A percentile compares a stretch with the other conserved stretches of the same genome.
Evolutionary conservation across 2,797 vertebrate species (phyloP).

Genomic region (Notoglanidium macrostoma): DNA sequence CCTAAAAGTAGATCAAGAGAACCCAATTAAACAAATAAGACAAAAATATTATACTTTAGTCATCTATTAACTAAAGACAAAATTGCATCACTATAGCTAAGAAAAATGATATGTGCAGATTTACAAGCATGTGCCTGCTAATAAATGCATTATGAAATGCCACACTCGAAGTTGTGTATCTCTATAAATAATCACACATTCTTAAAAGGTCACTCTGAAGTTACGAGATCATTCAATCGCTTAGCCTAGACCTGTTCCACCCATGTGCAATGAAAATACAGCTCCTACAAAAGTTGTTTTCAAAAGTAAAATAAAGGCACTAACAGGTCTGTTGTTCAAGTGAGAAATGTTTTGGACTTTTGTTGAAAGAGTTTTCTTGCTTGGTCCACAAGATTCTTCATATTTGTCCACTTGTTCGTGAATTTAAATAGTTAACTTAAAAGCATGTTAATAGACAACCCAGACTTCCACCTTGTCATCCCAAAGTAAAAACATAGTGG

Average conservation of each 20-base stretch:
- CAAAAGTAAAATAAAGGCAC: not conserved
- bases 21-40: too few relatives aligned
- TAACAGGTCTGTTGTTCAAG: not conserved
- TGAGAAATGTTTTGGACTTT: not conserved
- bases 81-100: not conserved
- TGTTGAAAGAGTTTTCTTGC: not conserved
- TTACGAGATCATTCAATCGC: not conserved
- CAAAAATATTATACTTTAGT: too few relatives aligned
- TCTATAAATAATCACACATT: conserved; percentile 21
- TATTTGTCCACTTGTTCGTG: not conserved
- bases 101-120: not conserved
- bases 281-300: not conserved
- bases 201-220: not conserved
- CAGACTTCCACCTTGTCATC: not conserved
- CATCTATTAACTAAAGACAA: too few relatives aligned
- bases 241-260: not conserved
- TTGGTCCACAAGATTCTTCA: not conserved
- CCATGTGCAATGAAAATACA: not conserved
- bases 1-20: too few relatives aligned
- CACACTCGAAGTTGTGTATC: not conserved
- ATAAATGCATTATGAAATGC: not conserved
- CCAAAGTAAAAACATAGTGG: conserved; percentile 5
- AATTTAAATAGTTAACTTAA: not conserved
- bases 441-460: not conserved
- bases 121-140: not conserved